Percentiles rank a stretch among this genome's conserved stretches.
phyloP scores from a whole-genome alignment of 2,797 vertebrate species.

The Potorous gilbertii region DNA sequence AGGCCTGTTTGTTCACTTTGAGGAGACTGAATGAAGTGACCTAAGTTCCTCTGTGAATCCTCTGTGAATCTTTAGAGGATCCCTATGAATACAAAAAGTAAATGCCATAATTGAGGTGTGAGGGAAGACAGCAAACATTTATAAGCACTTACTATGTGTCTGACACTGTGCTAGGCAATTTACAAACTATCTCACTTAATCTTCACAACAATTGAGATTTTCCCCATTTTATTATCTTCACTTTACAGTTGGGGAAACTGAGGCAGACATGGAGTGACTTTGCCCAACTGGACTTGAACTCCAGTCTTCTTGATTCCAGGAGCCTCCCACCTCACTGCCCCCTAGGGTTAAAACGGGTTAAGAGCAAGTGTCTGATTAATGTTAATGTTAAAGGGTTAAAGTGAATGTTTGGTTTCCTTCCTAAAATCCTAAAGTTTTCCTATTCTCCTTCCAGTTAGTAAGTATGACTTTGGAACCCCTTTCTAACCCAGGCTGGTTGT shows the following conservation, averaged over 20 bases:
- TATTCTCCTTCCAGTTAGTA: not conserved
- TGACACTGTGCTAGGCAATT: not conserved
- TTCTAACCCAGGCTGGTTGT: not conserved
- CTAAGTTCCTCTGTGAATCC: not conserved
- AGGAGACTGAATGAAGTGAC: not conserved
- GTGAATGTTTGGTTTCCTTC: conserved; percentile 21
- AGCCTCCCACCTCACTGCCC: not conserved
- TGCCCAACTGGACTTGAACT: no score
- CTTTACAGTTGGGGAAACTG: not conserved
- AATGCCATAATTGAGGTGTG: not conserved
- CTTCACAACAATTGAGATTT: not conserved
- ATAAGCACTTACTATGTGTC: not conserved
- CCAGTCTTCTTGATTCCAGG: no score
- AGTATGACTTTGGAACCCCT: not conserved
- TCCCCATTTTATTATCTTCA: not conserved
- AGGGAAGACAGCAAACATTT: not conserved
- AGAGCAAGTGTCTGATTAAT: not conserved
- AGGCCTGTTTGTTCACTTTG: not conserved
- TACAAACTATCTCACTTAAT: not conserved
- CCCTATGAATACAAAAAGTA: not conserved
- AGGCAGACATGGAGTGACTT: not conserved
- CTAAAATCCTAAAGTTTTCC: not conserved
- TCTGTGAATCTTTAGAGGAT: not conserved
- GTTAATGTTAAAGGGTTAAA: not conserved
- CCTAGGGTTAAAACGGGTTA: not conserved